phyloP scores from a whole-genome alignment of 2,797 vertebrate genomes.

The Eulemur mongoz region DNA sequence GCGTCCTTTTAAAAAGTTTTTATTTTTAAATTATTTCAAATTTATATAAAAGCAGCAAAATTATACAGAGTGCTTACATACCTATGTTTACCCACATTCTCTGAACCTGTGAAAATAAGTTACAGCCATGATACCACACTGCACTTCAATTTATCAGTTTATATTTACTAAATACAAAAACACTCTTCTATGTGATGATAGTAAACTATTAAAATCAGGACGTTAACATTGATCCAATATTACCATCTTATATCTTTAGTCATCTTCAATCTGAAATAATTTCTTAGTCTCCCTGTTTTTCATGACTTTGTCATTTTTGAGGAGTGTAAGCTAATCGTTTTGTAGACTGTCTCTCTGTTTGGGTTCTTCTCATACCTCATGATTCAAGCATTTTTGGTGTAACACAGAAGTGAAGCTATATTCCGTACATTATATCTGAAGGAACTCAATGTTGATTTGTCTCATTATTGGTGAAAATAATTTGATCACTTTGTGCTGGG shows the following conservation, averaged over 20 bases:
- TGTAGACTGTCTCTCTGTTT: not conserved
- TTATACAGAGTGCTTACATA: not conserved
- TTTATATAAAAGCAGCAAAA: slow-evolving; percentile 32
- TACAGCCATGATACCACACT: not conserved
- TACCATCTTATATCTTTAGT: not conserved
- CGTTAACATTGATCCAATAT: not conserved
- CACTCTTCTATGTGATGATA: not conserved
- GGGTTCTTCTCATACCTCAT: not conserved
- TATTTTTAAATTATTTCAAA: slow-evolving; percentile 34
- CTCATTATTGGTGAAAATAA: not conserved
- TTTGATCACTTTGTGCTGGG: not conserved
- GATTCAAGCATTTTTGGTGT: not conserved
- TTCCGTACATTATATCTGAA: not conserved
- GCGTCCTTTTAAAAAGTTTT: not conserved
- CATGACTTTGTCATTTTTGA: no score
- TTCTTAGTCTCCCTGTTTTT: not conserved
- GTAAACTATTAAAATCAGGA: not conserved
- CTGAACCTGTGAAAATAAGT: not conserved
- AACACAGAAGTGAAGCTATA: not conserved
- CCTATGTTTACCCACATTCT: not conserved
- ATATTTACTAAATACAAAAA: slow-evolving; percentile 7
- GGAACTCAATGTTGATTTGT: not conserved
- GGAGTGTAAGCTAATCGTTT: not conserved
- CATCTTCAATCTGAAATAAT: no score
- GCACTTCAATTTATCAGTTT: not conserved